These are phyloP conservation scores for Cydia fagiglandana DNA, from an alignment of 1,140 invertebrate genomes.

Conservation along the genomic window DNA sequence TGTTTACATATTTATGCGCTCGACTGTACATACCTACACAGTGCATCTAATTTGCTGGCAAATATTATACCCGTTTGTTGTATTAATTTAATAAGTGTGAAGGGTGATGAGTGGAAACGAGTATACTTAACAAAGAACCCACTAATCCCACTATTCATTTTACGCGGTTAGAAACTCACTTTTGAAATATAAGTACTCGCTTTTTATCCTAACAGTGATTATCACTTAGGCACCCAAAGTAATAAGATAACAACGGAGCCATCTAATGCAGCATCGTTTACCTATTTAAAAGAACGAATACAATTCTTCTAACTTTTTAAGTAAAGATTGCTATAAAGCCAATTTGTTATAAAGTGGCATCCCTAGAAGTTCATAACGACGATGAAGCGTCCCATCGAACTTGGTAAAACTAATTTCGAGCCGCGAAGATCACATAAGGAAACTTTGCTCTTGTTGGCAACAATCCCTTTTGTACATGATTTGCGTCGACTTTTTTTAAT, in stretches of 20 bases:
- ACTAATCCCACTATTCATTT: no score
- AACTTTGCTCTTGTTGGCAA: slow-evolving; percentile 22
- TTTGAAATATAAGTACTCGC: background rate
- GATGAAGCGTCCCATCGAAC: slow-evolving; percentile 31
- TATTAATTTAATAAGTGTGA: background rate
- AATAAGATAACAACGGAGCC: background rate
- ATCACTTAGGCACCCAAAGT: no score
- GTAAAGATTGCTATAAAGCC: slow-evolving; percentile 29
- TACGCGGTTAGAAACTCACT: no score
- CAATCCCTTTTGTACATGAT: slow-evolving; percentile 26
- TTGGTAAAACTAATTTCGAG: slow-evolving; percentile 29
- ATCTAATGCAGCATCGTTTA: background rate
- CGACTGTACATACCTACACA: no score
- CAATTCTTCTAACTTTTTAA: slow-evolving; percentile 7
- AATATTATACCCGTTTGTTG: background rate
- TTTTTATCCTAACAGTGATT: no score
- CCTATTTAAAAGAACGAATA: slow-evolving; percentile 1
- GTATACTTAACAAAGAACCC: no score
- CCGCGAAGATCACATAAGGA: slow-evolving; percentile 32
- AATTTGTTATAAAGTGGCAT: slow-evolving; percentile 9
- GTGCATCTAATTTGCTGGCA: background rate
- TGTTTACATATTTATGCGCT: no score
- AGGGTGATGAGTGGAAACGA: background rate
- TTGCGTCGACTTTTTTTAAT: slow-evolving; percentile 9
- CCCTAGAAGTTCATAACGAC: slow-evolving; percentile 23